Conservation (phyloP, 2,113 vertebrate genomes). For the Nanorana parkeri region DNA sequence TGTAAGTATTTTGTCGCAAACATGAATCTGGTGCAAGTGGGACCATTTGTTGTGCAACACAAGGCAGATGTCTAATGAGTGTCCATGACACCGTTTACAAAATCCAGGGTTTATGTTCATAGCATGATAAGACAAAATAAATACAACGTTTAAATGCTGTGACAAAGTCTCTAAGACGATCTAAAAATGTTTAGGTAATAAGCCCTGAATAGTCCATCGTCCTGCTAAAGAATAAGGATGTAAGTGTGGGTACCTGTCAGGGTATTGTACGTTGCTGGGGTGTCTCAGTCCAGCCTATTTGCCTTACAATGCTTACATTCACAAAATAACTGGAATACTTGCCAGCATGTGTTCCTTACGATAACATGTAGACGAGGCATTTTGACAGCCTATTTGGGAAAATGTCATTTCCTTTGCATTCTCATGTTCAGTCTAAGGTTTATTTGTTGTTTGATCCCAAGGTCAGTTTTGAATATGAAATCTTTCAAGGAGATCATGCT, state of each 20-base stretch:
- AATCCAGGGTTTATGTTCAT: not conserved
- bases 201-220: too few species aligned
- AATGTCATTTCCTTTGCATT: slow-evolving; percentile 19
- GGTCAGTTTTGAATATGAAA: not conserved
- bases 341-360: slow-evolving; percentile 54
- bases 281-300: slow-evolving; percentile 46
- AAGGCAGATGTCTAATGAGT: too few species aligned
- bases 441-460: not conserved
- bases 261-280: slow-evolving; percentile 19
- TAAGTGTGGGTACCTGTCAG: slow-evolving; percentile 34
- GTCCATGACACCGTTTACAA: too few species aligned
- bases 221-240: not conserved
- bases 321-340: slow-evolving; percentile 50
- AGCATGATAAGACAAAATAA: not conserved
- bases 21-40: too few species aligned
- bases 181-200: too few species aligned
- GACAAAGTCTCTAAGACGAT: too few species aligned
- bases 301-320: slow-evolving; percentile 51
- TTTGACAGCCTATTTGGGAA: slow-evolving; percentile 43
- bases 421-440: not conserved
- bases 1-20: too few species aligned
- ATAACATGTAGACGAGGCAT: slow-evolving; percentile 27
- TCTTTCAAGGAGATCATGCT: not conserved
- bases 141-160: not conserved
- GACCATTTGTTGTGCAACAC: too few species aligned